phyloP scores from a whole-genome alignment of 1,140 invertebrate species.

The Papilio machaon region DNA sequence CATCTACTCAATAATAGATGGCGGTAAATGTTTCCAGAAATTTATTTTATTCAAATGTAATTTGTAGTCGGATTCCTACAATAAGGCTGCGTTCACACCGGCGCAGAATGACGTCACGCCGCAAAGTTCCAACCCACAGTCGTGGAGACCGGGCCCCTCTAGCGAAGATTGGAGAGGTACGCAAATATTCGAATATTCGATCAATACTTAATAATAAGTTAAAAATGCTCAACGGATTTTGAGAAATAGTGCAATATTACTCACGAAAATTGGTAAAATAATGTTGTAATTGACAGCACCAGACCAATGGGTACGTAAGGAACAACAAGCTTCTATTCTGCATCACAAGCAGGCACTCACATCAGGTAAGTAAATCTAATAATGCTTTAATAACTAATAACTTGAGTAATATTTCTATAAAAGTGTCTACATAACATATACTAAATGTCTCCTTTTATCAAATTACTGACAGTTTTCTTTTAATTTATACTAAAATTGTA shows the following conservation, averaged over 20 bases:
- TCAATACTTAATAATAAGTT: no score
- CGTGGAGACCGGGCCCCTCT: conserved; percentile 49
- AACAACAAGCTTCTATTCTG: conserved; percentile 66
- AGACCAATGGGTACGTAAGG: conserved; percentile 64
- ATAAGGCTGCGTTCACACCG: conserved; percentile 59
- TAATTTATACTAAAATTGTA: no score
- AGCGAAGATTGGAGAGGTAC: conserved; percentile 46
- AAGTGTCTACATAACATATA: no score
- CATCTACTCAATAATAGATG: conserved; percentile 1
- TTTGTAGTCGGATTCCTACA: conserved; percentile 52
- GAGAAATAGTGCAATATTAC: no score
- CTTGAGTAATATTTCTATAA: no score
- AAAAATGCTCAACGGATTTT: no score
- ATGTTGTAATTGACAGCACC: conserved; percentile 19
- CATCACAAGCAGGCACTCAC: conserved; percentile 73
- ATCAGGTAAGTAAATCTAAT: conserved; percentile 52
- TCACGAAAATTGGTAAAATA: neutral
- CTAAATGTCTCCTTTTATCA: no score
- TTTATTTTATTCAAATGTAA: conserved; percentile 5
- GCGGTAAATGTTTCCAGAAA: neutral
- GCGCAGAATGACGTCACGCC: conserved; percentile 54
- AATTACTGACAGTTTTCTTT: no score
- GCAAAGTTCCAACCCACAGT: conserved; percentile 50
- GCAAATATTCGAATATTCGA: no score
- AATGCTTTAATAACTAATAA: no score